These are phyloP conservation scores for Maconellicoccus hirsutus DNA, from an alignment of 1,140 invertebrate species.

Conservation along the genomic window DNA sequence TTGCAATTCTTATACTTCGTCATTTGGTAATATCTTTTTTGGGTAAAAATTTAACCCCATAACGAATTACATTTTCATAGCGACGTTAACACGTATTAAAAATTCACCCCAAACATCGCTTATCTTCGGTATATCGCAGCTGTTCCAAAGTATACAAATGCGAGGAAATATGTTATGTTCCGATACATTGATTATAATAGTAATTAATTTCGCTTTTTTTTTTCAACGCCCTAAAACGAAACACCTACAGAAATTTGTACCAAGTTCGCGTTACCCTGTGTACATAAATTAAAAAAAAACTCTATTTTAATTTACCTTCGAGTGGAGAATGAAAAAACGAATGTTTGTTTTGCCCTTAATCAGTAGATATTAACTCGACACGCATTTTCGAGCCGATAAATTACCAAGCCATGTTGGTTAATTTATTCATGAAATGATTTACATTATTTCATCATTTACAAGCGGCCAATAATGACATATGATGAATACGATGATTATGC, in stretches of 20 bases:
- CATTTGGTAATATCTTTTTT: too few relatives aligned
- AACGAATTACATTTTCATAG: not conserved
- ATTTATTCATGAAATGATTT: slow-evolving; percentile 10
- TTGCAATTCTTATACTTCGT: too few relatives aligned
- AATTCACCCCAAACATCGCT: not conserved
- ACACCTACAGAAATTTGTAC: not conserved
- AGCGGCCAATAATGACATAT: not conserved
- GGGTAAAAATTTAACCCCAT: not conserved
- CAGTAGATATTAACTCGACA: not conserved
- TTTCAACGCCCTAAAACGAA: not conserved
- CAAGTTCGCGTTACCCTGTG: not conserved
- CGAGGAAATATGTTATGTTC: not conserved
- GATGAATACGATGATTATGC: slow-evolving; percentile 8
- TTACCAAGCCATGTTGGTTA: slow-evolving; percentile 1
- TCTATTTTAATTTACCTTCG: not conserved
- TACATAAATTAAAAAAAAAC: not conserved
- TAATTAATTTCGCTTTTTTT: not conserved
- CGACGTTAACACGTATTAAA: not conserved
- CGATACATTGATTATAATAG: not conserved
- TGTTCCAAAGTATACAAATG: not conserved
- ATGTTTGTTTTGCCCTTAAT: slow-evolving; percentile 4
- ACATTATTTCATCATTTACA: slow-evolving; percentile 9
- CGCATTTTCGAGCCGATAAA: not conserved
- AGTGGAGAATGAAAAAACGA: not conserved
- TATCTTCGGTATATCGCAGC: not conserved